Evolutionary conservation across 2,797 vertebrate genomes (phyloP).

Genomic region (Clarias laeviceps): DNA sequence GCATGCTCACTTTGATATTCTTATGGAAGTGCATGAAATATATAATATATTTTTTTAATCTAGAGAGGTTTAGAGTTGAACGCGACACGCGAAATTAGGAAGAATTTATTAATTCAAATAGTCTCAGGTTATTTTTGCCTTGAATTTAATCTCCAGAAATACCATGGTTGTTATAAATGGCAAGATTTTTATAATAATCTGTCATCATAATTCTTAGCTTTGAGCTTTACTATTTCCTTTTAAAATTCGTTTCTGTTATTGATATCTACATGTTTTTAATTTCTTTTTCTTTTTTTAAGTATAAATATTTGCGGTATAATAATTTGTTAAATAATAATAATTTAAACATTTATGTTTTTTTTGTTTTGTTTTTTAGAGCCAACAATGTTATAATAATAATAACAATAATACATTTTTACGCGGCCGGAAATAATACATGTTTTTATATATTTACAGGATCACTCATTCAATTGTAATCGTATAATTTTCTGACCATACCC

Average conservation of each 20-base stretch:
- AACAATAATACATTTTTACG: too few species aligned
- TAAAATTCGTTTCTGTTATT: neutral
- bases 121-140: neutral
- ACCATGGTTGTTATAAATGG: too few species aligned
- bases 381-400: neutral
- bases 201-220: neutral
- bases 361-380: neutral
- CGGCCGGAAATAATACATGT: too few species aligned
- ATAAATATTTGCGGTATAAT: neutral
- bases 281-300: neutral
- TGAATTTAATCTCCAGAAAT: neutral
- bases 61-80: neutral
- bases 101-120: neutral
- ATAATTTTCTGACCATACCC: neutral
- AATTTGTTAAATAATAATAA: neutral
- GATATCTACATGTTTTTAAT: neutral
- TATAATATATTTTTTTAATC: neutral
- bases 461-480: neutral
- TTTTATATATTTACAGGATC: neutral
- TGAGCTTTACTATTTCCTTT: neutral
- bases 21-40: neutral
- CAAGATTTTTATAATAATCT: neutral
- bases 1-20: neutral
- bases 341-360: neutral
- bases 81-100: neutral